phyloP scores from a whole-genome alignment of 2,888 invertebrate genomes.

The Ichneumoninae sp. region DNA sequence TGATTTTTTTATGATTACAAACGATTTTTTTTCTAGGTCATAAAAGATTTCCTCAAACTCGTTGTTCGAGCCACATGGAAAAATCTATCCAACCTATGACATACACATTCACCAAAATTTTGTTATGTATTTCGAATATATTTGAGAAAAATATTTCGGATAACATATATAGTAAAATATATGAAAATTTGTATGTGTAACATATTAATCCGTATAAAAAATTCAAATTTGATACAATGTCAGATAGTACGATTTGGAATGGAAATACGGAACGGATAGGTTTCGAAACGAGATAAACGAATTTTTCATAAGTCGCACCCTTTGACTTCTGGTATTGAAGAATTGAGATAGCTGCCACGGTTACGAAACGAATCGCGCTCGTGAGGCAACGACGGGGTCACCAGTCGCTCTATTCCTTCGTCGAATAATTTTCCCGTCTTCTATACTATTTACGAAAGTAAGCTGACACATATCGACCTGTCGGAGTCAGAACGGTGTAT shows the following conservation, averaged over 20 bases:
- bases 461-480: background rate
- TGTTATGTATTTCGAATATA: no score
- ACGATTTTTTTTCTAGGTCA: no score
- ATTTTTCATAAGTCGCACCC: conserved; percentile 36
- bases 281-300: conserved; percentile 39
- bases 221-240: background rate
- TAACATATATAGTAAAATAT: no score
- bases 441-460: conserved; percentile 1
- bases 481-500: no score
- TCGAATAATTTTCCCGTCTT: conserved; percentile 27
- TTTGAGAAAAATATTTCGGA: no score
- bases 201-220: background rate
- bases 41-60: background rate
- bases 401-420: conserved; percentile 15
- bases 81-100: no score
- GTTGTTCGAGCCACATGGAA: background rate
- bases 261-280: conserved; percentile 14
- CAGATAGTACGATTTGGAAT: background rate
- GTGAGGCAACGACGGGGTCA: conserved; percentile 44
- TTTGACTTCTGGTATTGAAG: conserved; percentile 57
- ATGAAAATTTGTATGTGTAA: no score
- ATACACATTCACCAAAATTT: no score
- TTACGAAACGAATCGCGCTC: conserved; percentile 42
- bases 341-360: conserved; percentile 37
- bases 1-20: no score